These are phyloP conservation scores for Bos taurus DNA, from an alignment of 2,113 vertebrate species.

Conservation along the genomic window ARS-UCD2.0 NC_037331.1:92032001-92032500, in stretches of 20 bases:
- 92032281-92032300: neutral
- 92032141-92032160: neutral
- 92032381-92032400: neutral
- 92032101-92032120: neutral
- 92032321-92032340: neutral
- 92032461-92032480: neutral
- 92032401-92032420: neutral
- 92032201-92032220: neutral
- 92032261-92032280: neutral
- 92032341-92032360: neutral
- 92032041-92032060: neutral
- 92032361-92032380: neutral
- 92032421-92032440: slow-evolving; percentile 58
- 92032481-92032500: slow-evolving; percentile 27
- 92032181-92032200: neutral
- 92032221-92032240: neutral
- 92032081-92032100: neutral
- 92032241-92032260: neutral
- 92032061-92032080: neutral
- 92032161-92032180: neutral
- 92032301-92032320: neutral
- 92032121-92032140: neutral
- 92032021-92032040: neutral
- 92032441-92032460: slow-evolving; percentile 64
- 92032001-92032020: neutral